Evolutionary conservation across 2,113 vertebrate genomes (phyloP).

Genomic region (Actenoides lindsayi): DNA sequence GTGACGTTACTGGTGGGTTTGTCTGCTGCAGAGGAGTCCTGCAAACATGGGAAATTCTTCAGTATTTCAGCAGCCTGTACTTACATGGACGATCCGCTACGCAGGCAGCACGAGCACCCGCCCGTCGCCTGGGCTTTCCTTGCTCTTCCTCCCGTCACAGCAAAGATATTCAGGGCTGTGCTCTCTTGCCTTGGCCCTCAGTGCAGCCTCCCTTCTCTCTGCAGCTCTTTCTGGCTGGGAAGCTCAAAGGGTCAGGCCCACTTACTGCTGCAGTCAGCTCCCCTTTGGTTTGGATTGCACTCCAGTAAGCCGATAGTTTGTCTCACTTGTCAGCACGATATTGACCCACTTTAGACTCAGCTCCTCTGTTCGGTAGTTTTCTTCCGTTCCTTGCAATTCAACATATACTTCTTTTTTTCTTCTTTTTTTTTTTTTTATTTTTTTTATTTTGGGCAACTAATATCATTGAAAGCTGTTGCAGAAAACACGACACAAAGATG

Average conservation of each 20-base stretch:
- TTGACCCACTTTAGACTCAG: neutral
- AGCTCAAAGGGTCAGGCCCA: neutral
- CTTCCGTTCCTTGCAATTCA: neutral
- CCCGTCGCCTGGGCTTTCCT: neutral
- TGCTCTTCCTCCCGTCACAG: neutral
- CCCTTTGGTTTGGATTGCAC: neutral
- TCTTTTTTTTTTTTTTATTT: neutral
- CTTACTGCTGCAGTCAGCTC: neutral
- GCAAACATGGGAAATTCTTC: neutral
- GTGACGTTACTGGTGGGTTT: neutral
- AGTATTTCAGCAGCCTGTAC: neutral
- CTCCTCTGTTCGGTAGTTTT: neutral
- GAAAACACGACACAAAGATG: neutral
- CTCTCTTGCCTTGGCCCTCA: neutral
- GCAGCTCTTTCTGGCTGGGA: neutral
- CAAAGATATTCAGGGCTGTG: neutral
- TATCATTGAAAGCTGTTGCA: neutral
- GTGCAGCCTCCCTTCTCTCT: neutral
- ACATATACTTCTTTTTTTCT: neutral
- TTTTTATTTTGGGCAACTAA: neutral
- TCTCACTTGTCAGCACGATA: neutral
- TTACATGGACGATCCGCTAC: neutral
- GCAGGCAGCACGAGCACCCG: neutral
- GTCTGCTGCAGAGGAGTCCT: neutral
- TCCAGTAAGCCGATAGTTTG: neutral